Evolutionary conservation across 2,113 vertebrate genomes (phyloP).

Genomic region (Neofelis nebulosa): DNA sequence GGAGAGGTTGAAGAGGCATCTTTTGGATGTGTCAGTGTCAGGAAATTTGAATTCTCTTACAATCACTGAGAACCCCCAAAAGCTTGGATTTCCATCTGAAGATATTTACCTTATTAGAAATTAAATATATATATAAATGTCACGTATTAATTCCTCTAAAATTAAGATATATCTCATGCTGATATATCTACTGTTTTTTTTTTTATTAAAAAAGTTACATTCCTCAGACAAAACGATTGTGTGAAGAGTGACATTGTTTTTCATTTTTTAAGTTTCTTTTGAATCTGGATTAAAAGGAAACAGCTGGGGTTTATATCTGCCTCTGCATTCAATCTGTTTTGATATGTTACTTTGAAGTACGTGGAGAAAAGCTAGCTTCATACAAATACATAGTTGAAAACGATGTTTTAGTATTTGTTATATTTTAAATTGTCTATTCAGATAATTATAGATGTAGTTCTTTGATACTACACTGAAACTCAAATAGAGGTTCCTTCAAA

Average conservation of each 20-base stretch:
- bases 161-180: neutral
- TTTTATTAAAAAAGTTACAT: neutral
- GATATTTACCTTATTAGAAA: neutral
- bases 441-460: neutral
- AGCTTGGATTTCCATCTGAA: neutral
- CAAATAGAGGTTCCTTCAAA: neutral
- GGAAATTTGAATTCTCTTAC: neutral
- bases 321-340: neutral
- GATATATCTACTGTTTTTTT: neutral
- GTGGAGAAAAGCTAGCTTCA: neutral
- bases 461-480: neutral
- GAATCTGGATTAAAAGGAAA: neutral
- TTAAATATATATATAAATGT: neutral
- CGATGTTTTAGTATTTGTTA: neutral
- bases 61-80: neutral
- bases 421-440: neutral
- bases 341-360: neutral
- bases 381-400: neutral
- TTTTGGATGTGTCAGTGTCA: neutral
- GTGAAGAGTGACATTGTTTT: neutral
- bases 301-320: neutral
- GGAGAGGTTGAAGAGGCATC: neutral
- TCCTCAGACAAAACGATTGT: neutral
- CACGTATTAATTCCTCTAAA: neutral
- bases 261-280: slow-evolving; percentile 2